Conservation (phyloP, 2,888 invertebrate genomes). For the Parnassius mnemosyne region DNA sequence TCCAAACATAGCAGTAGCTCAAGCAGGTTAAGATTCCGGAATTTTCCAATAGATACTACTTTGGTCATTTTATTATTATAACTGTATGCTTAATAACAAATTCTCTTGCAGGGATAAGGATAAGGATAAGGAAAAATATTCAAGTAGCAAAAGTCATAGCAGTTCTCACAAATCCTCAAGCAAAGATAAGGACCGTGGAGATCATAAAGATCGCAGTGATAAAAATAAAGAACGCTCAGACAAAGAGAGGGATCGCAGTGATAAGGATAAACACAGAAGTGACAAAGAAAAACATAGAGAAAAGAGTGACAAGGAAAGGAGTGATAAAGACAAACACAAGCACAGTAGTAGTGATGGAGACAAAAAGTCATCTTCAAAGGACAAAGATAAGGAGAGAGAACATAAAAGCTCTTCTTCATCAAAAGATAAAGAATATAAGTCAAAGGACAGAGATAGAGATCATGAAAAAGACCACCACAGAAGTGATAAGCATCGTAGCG, state of each 20-base stretch:
- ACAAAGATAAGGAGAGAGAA: conserved; percentile 50
- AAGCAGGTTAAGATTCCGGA: conserved; percentile 73
- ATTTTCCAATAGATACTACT: conserved; percentile 41
- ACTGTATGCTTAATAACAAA: conserved; percentile 2
- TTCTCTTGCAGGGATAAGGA: conserved; percentile 64
- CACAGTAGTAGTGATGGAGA: conserved; percentile 43
- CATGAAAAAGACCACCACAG: conserved; percentile 53
- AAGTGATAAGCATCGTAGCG: conserved; percentile 69
- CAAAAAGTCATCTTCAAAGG: conserved; percentile 47
- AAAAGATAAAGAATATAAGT: conserved; percentile 75
- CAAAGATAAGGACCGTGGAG: conserved; percentile 68
- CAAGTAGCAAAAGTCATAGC: conserved; percentile 77
- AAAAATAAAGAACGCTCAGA: conserved; percentile 62
- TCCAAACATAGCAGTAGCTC: conserved; percentile 74
- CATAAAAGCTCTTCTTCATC: conserved; percentile 52
- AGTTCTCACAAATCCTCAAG: conserved; percentile 78
- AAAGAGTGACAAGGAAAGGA: conserved; percentile 38
- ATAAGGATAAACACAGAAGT: conserved; percentile 60
- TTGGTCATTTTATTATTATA: background rate
- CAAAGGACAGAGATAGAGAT: conserved; percentile 48
- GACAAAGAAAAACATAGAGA: conserved; percentile 54
- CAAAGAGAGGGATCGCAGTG: conserved; percentile 46
- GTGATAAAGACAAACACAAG: conserved; percentile 49
- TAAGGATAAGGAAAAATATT: conserved; percentile 79
- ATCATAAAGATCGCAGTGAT: conserved; percentile 54